Percentiles rank a stretch among this genome's conserved stretches.
Evolutionary conservation across 1,140 invertebrate species (phyloP).

Genomic region (Camponotus floridanus): DNA sequence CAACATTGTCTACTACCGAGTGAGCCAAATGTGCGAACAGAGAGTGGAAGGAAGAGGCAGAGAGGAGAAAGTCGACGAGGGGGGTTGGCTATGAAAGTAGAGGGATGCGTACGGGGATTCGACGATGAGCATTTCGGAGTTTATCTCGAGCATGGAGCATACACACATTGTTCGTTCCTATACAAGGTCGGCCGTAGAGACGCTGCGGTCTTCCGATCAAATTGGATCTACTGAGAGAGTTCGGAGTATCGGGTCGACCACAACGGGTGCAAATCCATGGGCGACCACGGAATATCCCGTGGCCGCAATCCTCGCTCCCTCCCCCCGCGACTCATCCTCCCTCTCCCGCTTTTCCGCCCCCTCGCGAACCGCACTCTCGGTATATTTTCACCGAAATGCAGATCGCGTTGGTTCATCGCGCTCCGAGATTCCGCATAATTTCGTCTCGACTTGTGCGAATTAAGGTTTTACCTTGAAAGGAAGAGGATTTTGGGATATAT

Average conservation of each 20-base stretch:
- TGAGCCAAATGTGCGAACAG: constrained; percentile 28
- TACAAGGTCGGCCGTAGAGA: constrained; percentile 76
- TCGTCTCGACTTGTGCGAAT: constrained; percentile 52
- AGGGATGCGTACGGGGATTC: constrained; percentile 20
- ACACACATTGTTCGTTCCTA: constrained; percentile 76
- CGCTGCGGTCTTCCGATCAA: constrained; percentile 79
- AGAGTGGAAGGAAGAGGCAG: no score
- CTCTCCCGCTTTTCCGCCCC: not conserved
- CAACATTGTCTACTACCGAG: constrained; percentile 80
- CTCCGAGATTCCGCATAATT: constrained; percentile 72
- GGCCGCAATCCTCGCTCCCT: constrained; percentile 56
- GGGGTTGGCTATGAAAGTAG: not conserved
- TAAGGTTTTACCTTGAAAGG: constrained; percentile 29
- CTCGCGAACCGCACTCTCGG: constrained; percentile 40
- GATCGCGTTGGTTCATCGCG: constrained; percentile 63
- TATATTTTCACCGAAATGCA: constrained; percentile 70
- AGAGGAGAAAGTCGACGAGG: not conserved
- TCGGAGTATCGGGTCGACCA: constrained; percentile 77
- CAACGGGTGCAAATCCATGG: constrained; percentile 76
- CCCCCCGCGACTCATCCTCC: not conserved
- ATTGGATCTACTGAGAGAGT: constrained; percentile 81
- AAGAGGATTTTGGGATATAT: constrained; percentile 13
- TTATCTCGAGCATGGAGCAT: constrained; percentile 57
- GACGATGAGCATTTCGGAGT: constrained; percentile 51
- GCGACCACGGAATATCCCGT: constrained; percentile 75